These are phyloP conservation scores for Dasyprocta punctata DNA, from an alignment of 2,113 vertebrate species.

Conservation along the genomic window DNA sequence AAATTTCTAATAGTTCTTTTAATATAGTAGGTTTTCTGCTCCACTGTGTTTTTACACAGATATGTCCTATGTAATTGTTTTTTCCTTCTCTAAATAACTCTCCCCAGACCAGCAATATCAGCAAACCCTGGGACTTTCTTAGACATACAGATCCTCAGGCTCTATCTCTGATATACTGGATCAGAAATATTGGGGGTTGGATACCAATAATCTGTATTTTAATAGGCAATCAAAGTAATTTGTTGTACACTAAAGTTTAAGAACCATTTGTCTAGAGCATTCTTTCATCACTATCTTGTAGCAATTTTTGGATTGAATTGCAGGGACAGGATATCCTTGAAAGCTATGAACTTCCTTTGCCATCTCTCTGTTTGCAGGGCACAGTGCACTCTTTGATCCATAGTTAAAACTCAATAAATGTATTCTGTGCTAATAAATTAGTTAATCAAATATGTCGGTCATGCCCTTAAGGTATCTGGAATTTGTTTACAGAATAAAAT, in stretches of 20 bases:
- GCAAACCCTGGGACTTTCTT: not conserved
- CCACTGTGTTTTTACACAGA: not conserved
- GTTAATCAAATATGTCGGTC: constrained; percentile 60
- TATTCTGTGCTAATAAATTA: constrained; percentile 36
- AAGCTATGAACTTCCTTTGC: constrained; percentile 52
- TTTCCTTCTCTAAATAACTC: not conserved
- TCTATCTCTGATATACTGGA: not conserved
- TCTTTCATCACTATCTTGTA: constrained; percentile 46
- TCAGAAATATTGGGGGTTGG: not conserved
- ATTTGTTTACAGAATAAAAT: constrained; percentile 50
- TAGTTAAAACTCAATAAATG: constrained; percentile 61
- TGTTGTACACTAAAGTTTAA: not conserved
- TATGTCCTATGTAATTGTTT: not conserved
- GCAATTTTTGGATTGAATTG: constrained; percentile 42
- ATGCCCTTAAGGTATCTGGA: constrained; percentile 37
- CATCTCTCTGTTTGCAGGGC: constrained; percentile 35
- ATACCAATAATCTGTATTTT: not conserved
- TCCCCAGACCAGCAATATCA: not conserved
- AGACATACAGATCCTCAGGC: not conserved
- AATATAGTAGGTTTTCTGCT: not conserved
- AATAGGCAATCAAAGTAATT: not conserved
- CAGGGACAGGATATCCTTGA: constrained; percentile 49
- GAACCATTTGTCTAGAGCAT: constrained; percentile 3
- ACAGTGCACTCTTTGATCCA: constrained; percentile 18
- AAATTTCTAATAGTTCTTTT: not conserved